Evolutionary conservation across 2,888 invertebrate species (phyloP), one percentile per base, ranked within the genome.

Genomic region (Himalopsyche kuldschensis): DNA sequence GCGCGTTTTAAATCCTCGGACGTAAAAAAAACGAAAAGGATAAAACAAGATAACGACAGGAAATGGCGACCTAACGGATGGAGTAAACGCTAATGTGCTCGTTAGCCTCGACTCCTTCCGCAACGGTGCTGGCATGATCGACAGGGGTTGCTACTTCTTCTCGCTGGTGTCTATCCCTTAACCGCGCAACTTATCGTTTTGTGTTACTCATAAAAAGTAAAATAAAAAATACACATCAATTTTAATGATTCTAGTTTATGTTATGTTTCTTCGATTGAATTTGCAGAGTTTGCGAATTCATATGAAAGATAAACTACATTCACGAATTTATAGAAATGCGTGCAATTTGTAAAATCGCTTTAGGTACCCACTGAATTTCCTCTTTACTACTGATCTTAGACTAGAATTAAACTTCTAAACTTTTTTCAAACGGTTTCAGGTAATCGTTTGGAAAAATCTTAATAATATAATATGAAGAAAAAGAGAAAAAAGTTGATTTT

Each of bases 51-150:
- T 84, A 82, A 82, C 82, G 82, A 81, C 79, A 81, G 83, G 83
- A 78, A 78, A 82, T 69, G 79, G 82, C 84, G 84, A 84, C 80
- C 85, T 79, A 80, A 46, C 83, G 85, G 85, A 83, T 85, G 83
- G 84, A 83, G 85, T 83, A 79, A 84, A 80, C 85, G 85, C 84
- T 85, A 85, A 85, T 84, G 85, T 75, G 84, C 85, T 85, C 85
- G 85, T 85, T 85, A 85, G 84, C 83, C 82, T 81, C 47, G 75
- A 47, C 81, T 77, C 82, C 76, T 63, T 69, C 55, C 78, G 63
- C 63, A 27, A 48, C 63, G 32, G 69, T 31, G 80, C 31, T 75
- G 32, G 75, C 78, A 75, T 79, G 81, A 81, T 77, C 41, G 81
- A 81, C 81, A 75, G 77, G 48, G 27, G 48, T 31, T 48, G 79